phyloP scores from a whole-genome alignment of 1,140 invertebrate species.

The fruit fly (Drosophila melanogaster) region DNA sequence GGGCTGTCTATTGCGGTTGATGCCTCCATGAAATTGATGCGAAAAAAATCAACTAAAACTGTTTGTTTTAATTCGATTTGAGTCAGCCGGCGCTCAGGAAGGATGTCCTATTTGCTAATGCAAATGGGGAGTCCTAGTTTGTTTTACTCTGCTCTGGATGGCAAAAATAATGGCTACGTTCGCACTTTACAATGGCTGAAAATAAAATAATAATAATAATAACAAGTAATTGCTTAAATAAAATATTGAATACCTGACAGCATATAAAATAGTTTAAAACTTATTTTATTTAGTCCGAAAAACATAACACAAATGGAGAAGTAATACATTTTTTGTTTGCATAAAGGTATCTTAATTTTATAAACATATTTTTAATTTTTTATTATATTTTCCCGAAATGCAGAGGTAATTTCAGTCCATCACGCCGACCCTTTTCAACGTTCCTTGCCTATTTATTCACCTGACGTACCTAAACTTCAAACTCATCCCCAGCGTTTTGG shows the following conservation, averaged over 20 bases:
- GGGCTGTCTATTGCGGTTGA: constrained; percentile 39
- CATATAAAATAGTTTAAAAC: too few relatives aligned
- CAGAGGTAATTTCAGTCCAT: too few relatives aligned
- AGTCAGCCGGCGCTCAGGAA: constrained; percentile 3
- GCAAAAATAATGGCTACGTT: neutral
- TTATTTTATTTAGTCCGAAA: too few relatives aligned
- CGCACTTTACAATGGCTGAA: neutral
- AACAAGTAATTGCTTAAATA: neutral
- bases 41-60: constrained; percentile 45
- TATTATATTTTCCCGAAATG: neutral
- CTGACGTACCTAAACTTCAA: constrained; percentile 6
- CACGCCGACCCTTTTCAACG: neutral
- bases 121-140: constrained; percentile 31
- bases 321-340: too few relatives aligned
- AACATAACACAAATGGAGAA: too few relatives aligned
- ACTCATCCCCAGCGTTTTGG: neutral
- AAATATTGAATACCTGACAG: neutral
- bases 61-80: constrained; percentile 71
- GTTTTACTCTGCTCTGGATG: constrained; percentile 6
- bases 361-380: neutral
- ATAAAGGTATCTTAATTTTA: neutral
- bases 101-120: constrained; percentile 30
- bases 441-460: neutral
- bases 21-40: constrained; percentile 21
- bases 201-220: too few relatives aligned